A percentile compares a stretch with the other conserved stretches of the same genome.
These are phyloP conservation scores for Papilio demoleus DNA, from an alignment of 2,888 invertebrate genomes.

Conservation along the genomic window DNA sequence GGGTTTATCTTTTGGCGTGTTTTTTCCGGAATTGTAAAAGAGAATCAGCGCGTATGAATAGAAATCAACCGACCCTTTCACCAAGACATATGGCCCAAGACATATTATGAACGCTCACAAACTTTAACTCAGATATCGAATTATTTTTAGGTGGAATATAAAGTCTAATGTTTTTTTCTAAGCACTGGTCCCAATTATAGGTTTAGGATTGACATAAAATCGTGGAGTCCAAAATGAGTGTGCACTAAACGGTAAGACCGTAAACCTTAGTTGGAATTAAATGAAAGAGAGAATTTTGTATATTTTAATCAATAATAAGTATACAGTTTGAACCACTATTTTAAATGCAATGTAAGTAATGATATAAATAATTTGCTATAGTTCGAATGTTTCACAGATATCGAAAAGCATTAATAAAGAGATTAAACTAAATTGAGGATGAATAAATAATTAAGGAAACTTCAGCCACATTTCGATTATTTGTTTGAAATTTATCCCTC, in stretches of 20 bases:
- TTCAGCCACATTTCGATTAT: constrained; percentile 40
- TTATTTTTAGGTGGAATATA: constrained; percentile 65
- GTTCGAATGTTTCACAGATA: constrained; percentile 23
- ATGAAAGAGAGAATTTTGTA: too few species aligned
- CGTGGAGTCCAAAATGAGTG: too few species aligned
- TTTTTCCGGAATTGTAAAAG: constrained; percentile 81
- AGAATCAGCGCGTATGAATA: constrained; percentile 79
- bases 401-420: constrained; percentile 48
- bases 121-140: constrained; percentile 73
- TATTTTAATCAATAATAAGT: too few species aligned
- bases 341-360: too few species aligned
- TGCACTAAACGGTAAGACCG: too few species aligned
- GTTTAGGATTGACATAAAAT: neutral
- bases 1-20: constrained; percentile 80
- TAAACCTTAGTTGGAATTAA: too few species aligned
- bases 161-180: constrained; percentile 7
- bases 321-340: too few species aligned
- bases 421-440: constrained; percentile 36
- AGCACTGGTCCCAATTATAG: neutral
- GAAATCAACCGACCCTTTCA: constrained; percentile 75
- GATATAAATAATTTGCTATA: too few species aligned
- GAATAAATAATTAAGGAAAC: constrained; percentile 39
- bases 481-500: constrained; percentile 62
- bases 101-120: constrained; percentile 64
- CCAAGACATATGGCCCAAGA: constrained; percentile 65